These are phyloP conservation scores for Hylia prasina DNA, from an alignment of 2,113 vertebrate genomes.

Conservation along the genomic window DNA sequence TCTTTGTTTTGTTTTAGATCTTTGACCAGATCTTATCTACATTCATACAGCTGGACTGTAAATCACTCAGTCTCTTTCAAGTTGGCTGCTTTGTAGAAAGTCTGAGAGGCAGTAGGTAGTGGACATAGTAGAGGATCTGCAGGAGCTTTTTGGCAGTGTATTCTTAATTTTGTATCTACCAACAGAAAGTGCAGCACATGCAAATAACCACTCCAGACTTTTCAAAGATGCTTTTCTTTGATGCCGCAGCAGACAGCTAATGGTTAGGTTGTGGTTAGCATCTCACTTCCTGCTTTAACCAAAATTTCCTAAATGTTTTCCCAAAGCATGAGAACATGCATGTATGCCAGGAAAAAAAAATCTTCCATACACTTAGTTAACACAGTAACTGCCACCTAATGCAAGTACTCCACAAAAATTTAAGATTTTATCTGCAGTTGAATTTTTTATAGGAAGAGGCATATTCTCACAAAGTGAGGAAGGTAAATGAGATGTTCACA, in stretches of 20 bases:
- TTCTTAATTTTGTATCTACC: not conserved
- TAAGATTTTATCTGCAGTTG: not conserved
- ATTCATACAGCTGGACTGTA: not conserved
- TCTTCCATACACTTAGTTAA: not conserved
- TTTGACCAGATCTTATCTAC: constrained; percentile 43
- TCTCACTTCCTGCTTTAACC: not conserved
- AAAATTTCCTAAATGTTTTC: not conserved
- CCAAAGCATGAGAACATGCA: not conserved
- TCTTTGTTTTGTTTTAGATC: constrained; percentile 17
- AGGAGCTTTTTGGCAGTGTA: not conserved
- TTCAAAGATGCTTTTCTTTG: not conserved
- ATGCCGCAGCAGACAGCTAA: not conserved
- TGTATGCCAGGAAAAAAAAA: not conserved
- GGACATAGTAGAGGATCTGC: not conserved
- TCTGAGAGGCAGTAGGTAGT: not conserved
- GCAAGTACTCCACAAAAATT: not conserved
- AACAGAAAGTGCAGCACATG: not conserved
- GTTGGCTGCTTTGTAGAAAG: constrained; percentile 6
- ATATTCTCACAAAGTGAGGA: not conserved
- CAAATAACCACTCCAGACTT: not conserved
- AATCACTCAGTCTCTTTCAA: constrained; percentile 39
- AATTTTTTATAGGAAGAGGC: not conserved
- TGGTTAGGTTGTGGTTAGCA: not conserved
- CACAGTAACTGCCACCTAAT: not conserved
- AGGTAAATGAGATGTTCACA: not conserved